phyloP scores from a whole-genome alignment of 2,797 vertebrate genomes.

The Danio choprae region DNA sequence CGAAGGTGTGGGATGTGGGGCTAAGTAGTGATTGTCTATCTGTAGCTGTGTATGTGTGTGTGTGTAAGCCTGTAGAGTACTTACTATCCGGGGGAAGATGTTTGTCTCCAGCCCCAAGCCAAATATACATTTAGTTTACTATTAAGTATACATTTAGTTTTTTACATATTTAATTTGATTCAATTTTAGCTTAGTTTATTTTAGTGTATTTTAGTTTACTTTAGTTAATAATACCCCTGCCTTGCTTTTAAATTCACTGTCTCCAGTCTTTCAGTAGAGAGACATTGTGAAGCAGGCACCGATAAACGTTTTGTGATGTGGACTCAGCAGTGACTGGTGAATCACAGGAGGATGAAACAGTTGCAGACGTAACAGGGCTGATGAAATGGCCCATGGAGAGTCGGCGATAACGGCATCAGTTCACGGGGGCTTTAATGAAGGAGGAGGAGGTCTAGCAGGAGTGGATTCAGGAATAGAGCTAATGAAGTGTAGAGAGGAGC shows the following conservation, averaged over 20 bases:
- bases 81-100: too few relatives aligned
- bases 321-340: slow-evolving; percentile 8
- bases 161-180: background rate
- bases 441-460: slow-evolving; percentile 58
- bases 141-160: too few relatives aligned
- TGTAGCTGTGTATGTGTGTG: too few relatives aligned
- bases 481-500: slow-evolving; percentile 75
- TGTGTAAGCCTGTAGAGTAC: too few relatives aligned
- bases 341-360: slow-evolving; percentile 33
- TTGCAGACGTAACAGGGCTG: slow-evolving; percentile 49
- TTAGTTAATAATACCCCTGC: background rate
- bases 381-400: slow-evolving; percentile 54
- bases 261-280: background rate
- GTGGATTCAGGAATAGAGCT: slow-evolving; percentile 73
- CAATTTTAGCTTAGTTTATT: background rate
- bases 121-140: too few relatives aligned
- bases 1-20: too few relatives aligned
- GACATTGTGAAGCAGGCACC: background rate
- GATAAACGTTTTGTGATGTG: background rate
- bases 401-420: slow-evolving; percentile 68
- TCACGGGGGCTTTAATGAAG: slow-evolving; percentile 74
- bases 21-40: too few relatives aligned
- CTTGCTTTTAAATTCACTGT: background rate
- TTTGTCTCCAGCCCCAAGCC: too few relatives aligned
- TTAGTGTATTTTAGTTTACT: background rate